These are phyloP conservation scores for Athalia rosae DNA, from an alignment of 2,888 invertebrate species.

Conservation along the genomic window DNA sequence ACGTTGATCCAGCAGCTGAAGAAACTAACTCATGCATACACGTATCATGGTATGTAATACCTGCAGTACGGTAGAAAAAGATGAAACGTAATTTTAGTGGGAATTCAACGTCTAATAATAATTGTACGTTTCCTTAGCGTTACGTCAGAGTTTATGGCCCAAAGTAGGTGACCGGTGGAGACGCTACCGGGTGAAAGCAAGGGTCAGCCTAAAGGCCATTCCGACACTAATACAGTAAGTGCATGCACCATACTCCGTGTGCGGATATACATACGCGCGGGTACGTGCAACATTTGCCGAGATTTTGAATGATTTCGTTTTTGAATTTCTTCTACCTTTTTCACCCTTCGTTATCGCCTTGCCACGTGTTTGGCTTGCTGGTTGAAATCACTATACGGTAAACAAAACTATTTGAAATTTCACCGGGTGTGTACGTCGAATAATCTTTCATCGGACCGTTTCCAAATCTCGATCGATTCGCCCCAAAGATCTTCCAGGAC, in stretches of 20 bases:
- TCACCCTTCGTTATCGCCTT: no score
- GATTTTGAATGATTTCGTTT: no score
- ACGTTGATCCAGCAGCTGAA: not conserved
- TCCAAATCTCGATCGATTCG: no score
- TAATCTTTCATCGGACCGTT: no score
- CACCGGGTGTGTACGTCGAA: no score
- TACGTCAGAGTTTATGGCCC: slow-evolving; percentile 36
- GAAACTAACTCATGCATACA: slow-evolving; percentile 6
- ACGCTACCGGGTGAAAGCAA: slow-evolving; percentile 61
- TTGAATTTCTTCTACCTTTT: no score
- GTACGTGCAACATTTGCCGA: not conserved
- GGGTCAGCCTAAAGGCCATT: slow-evolving; percentile 59
- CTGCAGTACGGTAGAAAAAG: slow-evolving; percentile 1
- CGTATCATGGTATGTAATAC: not conserved
- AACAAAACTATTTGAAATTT: no score
- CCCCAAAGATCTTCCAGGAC: no score
- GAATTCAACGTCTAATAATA: slow-evolving; percentile 29
- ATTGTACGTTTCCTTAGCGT: slow-evolving; percentile 31
- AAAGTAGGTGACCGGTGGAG: slow-evolving; percentile 58
- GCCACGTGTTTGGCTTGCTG: no score
- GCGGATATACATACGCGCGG: not conserved
- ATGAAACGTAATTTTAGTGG: slow-evolving; percentile 27
- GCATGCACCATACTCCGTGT: not conserved
- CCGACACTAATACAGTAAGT: slow-evolving; percentile 23
- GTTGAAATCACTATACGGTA: no score